Evolutionary conservation across 2,888 invertebrate genomes (phyloP).

Genomic region (Hartigia nigra): DNA sequence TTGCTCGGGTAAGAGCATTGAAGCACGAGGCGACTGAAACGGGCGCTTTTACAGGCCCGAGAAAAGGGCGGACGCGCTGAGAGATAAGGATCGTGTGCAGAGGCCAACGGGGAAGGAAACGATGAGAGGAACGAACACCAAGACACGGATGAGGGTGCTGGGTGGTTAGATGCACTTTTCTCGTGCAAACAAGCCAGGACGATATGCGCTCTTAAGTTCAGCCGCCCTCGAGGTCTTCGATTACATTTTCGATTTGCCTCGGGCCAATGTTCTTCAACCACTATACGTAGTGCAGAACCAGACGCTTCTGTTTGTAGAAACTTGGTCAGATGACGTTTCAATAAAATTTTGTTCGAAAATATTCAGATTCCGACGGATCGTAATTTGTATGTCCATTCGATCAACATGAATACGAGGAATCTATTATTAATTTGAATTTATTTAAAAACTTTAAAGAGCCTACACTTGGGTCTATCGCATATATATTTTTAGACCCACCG

Average conservation of each 20-base stretch:
- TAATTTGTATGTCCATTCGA: not conserved
- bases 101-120: not conserved
- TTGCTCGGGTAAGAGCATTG: slow-evolving; percentile 2
- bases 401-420: not conserved
- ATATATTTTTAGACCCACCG: not conserved
- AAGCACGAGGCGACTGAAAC: slow-evolving; percentile 4
- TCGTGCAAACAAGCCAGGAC: slow-evolving; percentile 29
- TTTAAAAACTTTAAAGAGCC: not conserved
- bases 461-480: not conserved
- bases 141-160: not conserved
- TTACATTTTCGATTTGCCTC: not conserved
- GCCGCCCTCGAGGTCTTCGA: not conserved
- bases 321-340: not conserved
- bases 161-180: slow-evolving; percentile 40
- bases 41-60: slow-evolving; percentile 9
- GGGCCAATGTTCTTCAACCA: not conserved
- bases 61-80: slow-evolving; percentile 11
- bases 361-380: not conserved
- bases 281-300: not conserved
- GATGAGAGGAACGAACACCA: not conserved
- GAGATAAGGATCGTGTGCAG: slow-evolving; percentile 13
- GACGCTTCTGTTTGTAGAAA: not conserved
- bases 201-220: not conserved
- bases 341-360: not conserved
- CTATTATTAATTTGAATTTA: not conserved